Conservation (phyloP, 1,140 invertebrate genomes). For the Uloborus diversus region DNA sequence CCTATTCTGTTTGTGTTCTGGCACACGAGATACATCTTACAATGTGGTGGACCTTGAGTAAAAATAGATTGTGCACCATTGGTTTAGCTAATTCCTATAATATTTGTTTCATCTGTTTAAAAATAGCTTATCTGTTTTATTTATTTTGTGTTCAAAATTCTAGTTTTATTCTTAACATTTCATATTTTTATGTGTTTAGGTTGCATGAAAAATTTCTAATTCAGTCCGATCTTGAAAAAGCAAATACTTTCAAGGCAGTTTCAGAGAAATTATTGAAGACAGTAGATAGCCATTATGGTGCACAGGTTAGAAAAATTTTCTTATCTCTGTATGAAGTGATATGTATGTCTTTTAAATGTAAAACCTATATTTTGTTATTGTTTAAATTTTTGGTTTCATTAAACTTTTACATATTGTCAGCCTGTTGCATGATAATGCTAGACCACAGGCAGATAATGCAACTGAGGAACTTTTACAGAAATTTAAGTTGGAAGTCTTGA, state of each 20-base stretch:
- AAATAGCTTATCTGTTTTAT: background rate
- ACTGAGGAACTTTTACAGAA: too few relatives aligned
- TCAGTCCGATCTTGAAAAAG: constrained; percentile 7
- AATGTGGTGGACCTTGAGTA: background rate
- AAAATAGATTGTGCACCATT: background rate
- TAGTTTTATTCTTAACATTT: background rate
- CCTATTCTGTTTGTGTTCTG: background rate
- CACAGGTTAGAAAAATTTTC: background rate
- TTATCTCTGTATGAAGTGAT: background rate
- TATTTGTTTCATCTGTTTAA: background rate
- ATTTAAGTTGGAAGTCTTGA: too few relatives aligned
- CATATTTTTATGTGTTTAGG: constrained; percentile 2
- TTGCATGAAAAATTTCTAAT: constrained; percentile 32
- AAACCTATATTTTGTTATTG: too few relatives aligned
- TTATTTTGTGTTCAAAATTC: background rate
- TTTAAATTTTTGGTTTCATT: too few relatives aligned
- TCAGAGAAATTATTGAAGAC: background rate
- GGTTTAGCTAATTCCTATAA: background rate
- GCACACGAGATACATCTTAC: background rate
- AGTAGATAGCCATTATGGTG: background rate
- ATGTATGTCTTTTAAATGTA: too few relatives aligned
- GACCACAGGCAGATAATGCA: too few relatives aligned
- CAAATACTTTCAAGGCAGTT: background rate
- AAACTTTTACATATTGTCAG: too few relatives aligned
- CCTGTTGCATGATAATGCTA: too few relatives aligned